Base-by-base conservation (phyloP, 2,113 vertebrate species). In the Hyaena hyaena region DNA sequence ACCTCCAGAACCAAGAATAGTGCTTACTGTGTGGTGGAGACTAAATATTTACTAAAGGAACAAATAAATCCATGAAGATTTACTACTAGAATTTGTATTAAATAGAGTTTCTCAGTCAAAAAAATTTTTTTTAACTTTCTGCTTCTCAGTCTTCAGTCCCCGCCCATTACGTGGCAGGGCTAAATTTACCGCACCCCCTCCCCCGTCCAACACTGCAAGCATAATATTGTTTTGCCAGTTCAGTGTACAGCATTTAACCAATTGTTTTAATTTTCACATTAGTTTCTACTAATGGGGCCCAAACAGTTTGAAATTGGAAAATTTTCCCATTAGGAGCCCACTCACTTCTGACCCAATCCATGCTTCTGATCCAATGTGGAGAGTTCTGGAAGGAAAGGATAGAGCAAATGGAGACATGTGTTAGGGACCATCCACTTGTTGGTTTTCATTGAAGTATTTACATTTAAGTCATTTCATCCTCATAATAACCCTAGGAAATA, bases 111-210 rank as follows among this genome's bases (percentile, higher is more conserved):
- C 45, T 90, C 21, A n/a, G 23, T 73, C 33, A 66, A 73, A 82
- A 55, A 43, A 28, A 6, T 16, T 3, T 2, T 76, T 26, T 28
- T 71, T 43, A 50, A 28, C 7, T n/a, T 80, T 84, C 80, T 88
- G 24, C 50, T 4, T 83, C 21, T 76, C 35, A 76, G 16, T 88
- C 19, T 86, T 26, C 39, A 43, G 16, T 63, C 11, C 26, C 7
- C 2, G 11, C 2, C 66, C 17, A 5, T 82, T 61, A 26, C 7
- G 2, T 5, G 21, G 15, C 19, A 74, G 16, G 15, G 31, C 24
- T 63, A 17, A 19, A 21, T 33, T 15, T 43, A 28, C 21, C 0
- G 6, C 8, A n/a, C 43, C 14, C 4, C 2, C 19, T n/a, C 26
- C 76, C 48, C 33, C 3, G 7, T 21, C 35, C 55, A 33, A 4